Evolutionary conservation across 1,140 invertebrate genomes (phyloP).

Genomic region (Drosophila pseudoobscura): DNA sequence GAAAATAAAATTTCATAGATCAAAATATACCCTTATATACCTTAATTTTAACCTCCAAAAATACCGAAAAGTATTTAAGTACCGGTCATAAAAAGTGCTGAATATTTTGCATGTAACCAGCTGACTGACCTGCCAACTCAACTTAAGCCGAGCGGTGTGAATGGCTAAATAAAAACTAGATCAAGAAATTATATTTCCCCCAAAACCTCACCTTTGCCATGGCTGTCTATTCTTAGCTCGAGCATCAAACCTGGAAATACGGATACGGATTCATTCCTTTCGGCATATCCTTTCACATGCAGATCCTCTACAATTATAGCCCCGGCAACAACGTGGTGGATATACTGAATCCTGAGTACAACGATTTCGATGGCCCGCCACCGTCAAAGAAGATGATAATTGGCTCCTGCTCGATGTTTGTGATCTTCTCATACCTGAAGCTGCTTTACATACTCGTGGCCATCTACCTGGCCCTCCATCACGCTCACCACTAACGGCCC

Average conservation of each 20-base stretch:
- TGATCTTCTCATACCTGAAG: conserved; percentile 77
- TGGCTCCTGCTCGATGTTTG: conserved; percentile 78
- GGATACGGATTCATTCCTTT: too few relatives aligned
- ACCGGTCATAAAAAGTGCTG: too few relatives aligned
- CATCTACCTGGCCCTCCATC: conserved; percentile 72
- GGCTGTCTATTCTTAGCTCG: too few relatives aligned
- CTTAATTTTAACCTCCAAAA: too few relatives aligned
- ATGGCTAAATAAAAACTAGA: conserved; percentile 26
- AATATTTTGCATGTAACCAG: conserved; percentile 1
- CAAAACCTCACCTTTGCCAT: too few relatives aligned
- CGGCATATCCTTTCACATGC: conserved; percentile 41
- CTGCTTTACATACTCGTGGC: conserved; percentile 75
- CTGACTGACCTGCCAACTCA: conserved; percentile 7
- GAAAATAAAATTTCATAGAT: too few relatives aligned
- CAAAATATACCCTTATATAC: too few relatives aligned
- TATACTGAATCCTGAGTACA: conserved; percentile 62
- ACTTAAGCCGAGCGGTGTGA: neutral
- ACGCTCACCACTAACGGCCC: conserved; percentile 39
- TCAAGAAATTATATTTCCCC: conserved; percentile 31
- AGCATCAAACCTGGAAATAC: too few relatives aligned
- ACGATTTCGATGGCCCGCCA: conserved; percentile 64
- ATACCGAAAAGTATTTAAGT: too few relatives aligned
- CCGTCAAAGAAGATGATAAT: conserved; percentile 56
- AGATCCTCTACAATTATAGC: conserved; percentile 30
- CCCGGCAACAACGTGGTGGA: conserved; percentile 52